Evolutionary conservation across 2,113 vertebrate species (phyloP).

Genomic region (Erinaceus europaeus): DNA sequence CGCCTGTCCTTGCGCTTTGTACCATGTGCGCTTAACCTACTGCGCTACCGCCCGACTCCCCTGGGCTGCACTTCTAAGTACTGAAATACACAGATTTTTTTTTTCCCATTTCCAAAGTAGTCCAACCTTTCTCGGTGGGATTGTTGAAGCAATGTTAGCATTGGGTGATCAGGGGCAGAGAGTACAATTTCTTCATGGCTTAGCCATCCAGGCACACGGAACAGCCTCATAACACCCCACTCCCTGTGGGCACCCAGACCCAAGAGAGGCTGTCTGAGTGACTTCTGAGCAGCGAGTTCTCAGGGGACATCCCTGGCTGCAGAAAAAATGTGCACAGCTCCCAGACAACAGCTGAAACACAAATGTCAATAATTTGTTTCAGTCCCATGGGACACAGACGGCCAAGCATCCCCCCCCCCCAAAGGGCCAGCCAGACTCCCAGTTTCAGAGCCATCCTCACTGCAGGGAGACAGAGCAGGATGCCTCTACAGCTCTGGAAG

Average conservation of each 20-base stretch:
- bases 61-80: conserved; percentile 53
- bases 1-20: too few relatives aligned
- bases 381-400: background rate
- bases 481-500: conserved; percentile 31
- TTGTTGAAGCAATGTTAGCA: conserved; percentile 30
- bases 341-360: conserved; percentile 15
- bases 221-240: background rate
- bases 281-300: background rate
- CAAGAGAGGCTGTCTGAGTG: background rate
- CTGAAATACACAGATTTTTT: conserved; percentile 57
- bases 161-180: conserved; percentile 36
- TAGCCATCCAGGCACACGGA: background rate
- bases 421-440: background rate
- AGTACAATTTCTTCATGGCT: conserved; percentile 46
- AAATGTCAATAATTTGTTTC: conserved; percentile 49
- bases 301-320: background rate
- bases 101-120: conserved; percentile 49
- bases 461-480: conserved; percentile 3
- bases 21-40: too few relatives aligned
- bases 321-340: conserved; percentile 22
- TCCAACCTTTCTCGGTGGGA: conserved; percentile 51
- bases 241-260: background rate
- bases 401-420: background rate
- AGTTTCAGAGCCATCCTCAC: background rate
- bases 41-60: too few relatives aligned